Base-by-base conservation (phyloP, 64 coral and sea anemone species). In the Montipora efflorescens region DNA sequence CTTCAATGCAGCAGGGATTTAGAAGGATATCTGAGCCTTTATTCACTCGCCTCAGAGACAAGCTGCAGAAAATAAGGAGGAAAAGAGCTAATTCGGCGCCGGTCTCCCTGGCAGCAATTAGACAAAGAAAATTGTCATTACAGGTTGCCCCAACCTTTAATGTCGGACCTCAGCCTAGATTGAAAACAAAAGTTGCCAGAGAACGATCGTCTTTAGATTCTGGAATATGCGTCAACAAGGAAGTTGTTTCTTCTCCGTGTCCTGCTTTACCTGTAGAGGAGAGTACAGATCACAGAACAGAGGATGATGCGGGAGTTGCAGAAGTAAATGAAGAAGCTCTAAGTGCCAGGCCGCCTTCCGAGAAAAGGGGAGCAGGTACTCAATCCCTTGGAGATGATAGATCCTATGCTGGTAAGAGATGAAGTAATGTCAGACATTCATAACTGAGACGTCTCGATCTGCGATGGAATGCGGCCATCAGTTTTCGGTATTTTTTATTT, bases 31-130 rank as follows among this genome's bases (percentile, higher is more conserved):
- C 91, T 25, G 91, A 93, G 9, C 91, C 91, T 44, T 19, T 93
- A 1, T 22, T 93, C 46, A 81, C 71, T 44, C 52, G 22, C n/a
- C 84, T 93, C 44, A 87, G 82, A 28, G 83, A 87, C 19, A 93
- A 87, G 25, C 84, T 93, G 2, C 57, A 68, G 6, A 93, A 79
- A 77, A 87, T 93, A 18, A 36, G 84, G 49, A 87, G 22, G 13
- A 77, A 80, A 51, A 77, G 91, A 79, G 57, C 91, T 10, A 8
- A 23, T 48, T 93, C 91, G 4, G 76, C 78, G 18, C 91, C 91
- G 10, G 1, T 93, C 0, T 23, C 83, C 3, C 57, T 93, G 22
- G 83, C 87, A 4, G 83, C n/a, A 16, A 86, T 86, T 10, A 48
- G 82, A 22, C 6, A 50, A 70, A 67, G 82, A 22, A 86, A 86